Base-by-base conservation (phyloP, 2,888 invertebrate species). In the Taphrorychus bicolor region DNA sequence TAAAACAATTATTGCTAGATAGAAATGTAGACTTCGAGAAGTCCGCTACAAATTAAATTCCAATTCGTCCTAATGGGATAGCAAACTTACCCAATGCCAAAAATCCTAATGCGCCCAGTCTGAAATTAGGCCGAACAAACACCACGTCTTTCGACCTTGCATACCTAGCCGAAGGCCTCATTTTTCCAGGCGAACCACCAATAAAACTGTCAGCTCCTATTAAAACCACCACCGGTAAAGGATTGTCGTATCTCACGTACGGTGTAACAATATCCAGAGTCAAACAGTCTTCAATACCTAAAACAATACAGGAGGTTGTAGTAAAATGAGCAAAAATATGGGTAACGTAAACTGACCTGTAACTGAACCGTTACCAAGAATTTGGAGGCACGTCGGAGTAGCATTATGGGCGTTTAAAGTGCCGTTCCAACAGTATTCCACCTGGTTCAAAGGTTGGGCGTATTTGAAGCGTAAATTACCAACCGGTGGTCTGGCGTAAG, bases 71-170 rank as follows among this genome's bases (percentile, higher is more conserved):
- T n/a, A n/a, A n/a, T n/a, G n/a, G n/a, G n/a, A n/a, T n/a, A n/a
- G n/a, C n/a, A 3, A n/a, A 41, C 45, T 63, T 51, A 68, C 68
- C 64, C 3, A 90, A 83, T 0, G 95, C 90, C 54, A 96, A 83
- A 79, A 95, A 96, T 2, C 97, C 97, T 62, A 82, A 70, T 4
- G 76, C 79, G 0, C 82, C 82, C 45, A 82, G 66, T 75, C 95
- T 87, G 82, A 95, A 95, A 78, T 95, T 94, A 3, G 95, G 94
- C 69, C 92, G 86, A 1, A 96, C 95, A 78, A 93, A 93, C 5
- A 96, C 89, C 1, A 94, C 90, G 78, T 94, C 92, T 67, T 91
- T 88, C 2, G 90, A 88, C 52, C 89, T 87, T 0, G 94, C 90
- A 70, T 94, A 88, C 45, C 90, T 84, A 0, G 93, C 88, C 0